Conservation (phyloP, 2,113 vertebrate species). For the Arizona elegans region DNA sequence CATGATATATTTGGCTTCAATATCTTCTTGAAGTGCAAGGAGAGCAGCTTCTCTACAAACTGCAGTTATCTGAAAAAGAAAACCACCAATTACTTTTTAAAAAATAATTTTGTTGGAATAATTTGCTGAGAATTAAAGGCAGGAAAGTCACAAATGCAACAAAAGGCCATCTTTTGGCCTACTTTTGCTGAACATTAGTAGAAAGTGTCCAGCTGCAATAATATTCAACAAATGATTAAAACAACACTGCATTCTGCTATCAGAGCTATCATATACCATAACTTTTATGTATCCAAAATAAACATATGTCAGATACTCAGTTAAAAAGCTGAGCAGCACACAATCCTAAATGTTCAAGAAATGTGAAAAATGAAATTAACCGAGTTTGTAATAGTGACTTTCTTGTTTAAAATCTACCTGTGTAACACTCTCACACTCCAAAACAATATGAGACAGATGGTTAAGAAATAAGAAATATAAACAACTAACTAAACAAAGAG, state of each 20-base stretch:
- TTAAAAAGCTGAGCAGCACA: constrained; percentile 21
- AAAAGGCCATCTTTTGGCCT: neutral
- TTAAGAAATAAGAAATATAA: neutral
- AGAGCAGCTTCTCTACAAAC: constrained; percentile 93
- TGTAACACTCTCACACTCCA: neutral
- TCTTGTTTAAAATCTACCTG: neutral
- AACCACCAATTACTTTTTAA: neutral
- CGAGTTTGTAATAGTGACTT: neutral
- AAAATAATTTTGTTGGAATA: neutral
- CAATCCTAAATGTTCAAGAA: neutral
- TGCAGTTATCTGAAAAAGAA: constrained; percentile 82
- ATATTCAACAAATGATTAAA: neutral
- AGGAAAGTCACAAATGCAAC: neutral
- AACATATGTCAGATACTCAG: constrained; percentile 29
- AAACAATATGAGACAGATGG: constrained; percentile 25
- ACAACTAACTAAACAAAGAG: neutral
- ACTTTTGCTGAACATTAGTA: neutral
- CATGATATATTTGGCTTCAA: constrained; percentile 72
- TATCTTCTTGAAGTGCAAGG: constrained; percentile 89
- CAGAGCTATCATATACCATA: constrained; percentile 30
- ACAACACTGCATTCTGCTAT: neutral
- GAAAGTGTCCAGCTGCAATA: neutral
- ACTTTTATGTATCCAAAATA: constrained; percentile 26
- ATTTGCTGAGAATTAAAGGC: neutral
- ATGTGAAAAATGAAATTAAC: constrained; percentile 47